Percentiles rank a stretch among this genome's conserved stretches.
These are phyloP conservation scores for Microcebus ravelobensis DNA, from an alignment of 2,113 vertebrate genomes.

Conservation along the genomic window DNA sequence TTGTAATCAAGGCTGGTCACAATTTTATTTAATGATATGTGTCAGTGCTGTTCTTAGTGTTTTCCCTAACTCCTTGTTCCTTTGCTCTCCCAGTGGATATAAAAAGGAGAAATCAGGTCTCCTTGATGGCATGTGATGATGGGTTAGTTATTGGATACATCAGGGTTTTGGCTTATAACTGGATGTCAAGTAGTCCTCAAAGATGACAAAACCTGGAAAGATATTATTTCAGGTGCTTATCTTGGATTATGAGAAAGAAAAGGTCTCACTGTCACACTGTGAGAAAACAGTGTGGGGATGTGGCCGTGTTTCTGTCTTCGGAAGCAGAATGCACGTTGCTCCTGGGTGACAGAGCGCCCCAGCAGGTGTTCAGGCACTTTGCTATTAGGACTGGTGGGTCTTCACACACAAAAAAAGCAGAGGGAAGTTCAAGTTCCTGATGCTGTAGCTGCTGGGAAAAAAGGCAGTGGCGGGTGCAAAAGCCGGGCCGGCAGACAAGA, in stretches of 20 bases:
- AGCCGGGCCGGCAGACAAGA: accelerated
- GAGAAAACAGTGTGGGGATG: not conserved
- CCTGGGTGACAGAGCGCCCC: accelerated
- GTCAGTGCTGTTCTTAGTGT: conserved; percentile 55
- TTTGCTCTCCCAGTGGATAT: conserved; percentile 31
- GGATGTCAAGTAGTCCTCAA: not conserved
- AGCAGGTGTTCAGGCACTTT: not conserved
- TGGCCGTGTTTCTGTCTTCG: not conserved
- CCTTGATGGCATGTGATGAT: not conserved
- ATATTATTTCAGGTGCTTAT: not conserved
- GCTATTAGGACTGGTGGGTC: not conserved
- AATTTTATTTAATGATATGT: conserved; percentile 85
- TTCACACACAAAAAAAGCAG: not conserved
- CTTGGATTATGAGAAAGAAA: not conserved
- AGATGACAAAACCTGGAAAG: not conserved
- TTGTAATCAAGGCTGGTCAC: conserved; percentile 83
- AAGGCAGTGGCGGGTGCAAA: accelerated
- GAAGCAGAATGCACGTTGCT: not conserved
- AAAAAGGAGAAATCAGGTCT: conserved; percentile 51
- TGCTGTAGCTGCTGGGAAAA: too few relatives aligned
- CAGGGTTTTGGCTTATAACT: not conserved
- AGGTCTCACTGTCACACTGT: accelerated
- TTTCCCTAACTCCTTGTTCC: conserved; percentile 61
- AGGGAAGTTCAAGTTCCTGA: not conserved
- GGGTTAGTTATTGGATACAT: not conserved